Base-by-base conservation (phyloP, 1,140 invertebrate species). In the Philopotamus ludificatus region DNA sequence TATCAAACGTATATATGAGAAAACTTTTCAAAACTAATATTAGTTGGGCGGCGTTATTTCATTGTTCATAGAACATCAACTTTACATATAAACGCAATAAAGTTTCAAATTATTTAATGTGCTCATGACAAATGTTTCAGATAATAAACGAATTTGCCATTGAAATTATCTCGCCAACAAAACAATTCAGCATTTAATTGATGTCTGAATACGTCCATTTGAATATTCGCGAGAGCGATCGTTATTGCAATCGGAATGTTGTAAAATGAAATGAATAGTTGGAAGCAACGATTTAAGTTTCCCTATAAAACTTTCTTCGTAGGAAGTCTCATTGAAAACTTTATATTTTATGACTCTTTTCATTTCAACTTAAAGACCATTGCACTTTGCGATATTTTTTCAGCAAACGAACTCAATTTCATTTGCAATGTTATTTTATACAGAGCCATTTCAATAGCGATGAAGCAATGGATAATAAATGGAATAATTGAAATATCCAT, bases 21-120 rank as follows among this genome's bases (percentile, higher is more conserved):
- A n/a, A n/a, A n/a, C n/a, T n/a, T n/a, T n/a, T n/a, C n/a, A n/a
- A n/a, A n/a, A n/a, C n/a, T n/a, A n/a, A n/a, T n/a, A n/a, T n/a
- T n/a, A n/a, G n/a, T n/a, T n/a, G n/a, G n/a, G n/a, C 10, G 18
- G 44, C 44, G 18, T 16, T 47, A 47, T 47, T 47, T 47, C 44
- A 12, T 15, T 47, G 34, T 39, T 47, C 28, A 12, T 9, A 47
- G 44, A 4, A 47, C 44, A 47, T 3, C 18, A 20, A 16, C 10
- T 47, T 47, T 8, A 47, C 44, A 47, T 47, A 47, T 20, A 20
- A 47, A 47, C 18, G 44, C 44, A 47, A 47, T 47, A 47, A 47
- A 47, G 18, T 16, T 20, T 16, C 8, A 47, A 20, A 47, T 34
- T 12, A 34, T 34, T 34, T 4, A 34, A 34, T 34, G 4, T 34